phyloP scores from a whole-genome alignment of 2,797 vertebrate genomes.

The Lutjanus argentimaculatus region DNA sequence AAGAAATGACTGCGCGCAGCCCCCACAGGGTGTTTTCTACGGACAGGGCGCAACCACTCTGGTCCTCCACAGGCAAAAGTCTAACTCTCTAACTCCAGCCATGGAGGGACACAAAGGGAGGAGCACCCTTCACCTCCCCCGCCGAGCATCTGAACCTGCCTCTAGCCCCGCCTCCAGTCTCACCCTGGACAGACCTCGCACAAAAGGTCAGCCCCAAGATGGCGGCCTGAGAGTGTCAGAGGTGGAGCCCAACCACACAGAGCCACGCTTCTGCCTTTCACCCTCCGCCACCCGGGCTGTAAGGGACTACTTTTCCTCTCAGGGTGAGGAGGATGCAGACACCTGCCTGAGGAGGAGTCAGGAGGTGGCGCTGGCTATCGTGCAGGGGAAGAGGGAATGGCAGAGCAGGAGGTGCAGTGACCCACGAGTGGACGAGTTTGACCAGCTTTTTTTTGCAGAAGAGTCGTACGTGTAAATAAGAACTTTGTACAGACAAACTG shows the following conservation, averaged over 20 bases:
- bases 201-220: conserved; percentile 55
- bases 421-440: conserved; percentile 88
- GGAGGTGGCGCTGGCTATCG: conserved; percentile 83
- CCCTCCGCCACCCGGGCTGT: conserved; percentile 78
- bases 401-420: conserved; percentile 86
- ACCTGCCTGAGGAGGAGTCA: conserved; percentile 78
- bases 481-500: conserved; percentile 42
- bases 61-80: conserved; percentile 79
- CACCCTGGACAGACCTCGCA: conserved; percentile 66
- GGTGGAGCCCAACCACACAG: conserved; percentile 46
- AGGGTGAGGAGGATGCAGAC: conserved; percentile 75
- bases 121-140: conserved; percentile 58
- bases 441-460: conserved; percentile 90
- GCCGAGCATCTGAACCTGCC: conserved; percentile 76
- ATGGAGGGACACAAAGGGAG: conserved; percentile 44
- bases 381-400: conserved; percentile 86
- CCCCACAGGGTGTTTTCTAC: conserved; percentile 84
- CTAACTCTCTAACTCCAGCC: conserved; percentile 67
- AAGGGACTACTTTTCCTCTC: conserved; percentile 81
- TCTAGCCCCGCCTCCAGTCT: conserved; percentile 36
- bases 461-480: conserved; percentile 88
- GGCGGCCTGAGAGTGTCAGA: conserved; percentile 67
- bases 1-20: conserved; percentile 53
- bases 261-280: conserved; percentile 77
- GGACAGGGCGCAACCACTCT: conserved; percentile 80